These are phyloP conservation scores for Calliphora vomitoria DNA, from an alignment of 2,888 invertebrate species.

Conservation along the genomic window DNA sequence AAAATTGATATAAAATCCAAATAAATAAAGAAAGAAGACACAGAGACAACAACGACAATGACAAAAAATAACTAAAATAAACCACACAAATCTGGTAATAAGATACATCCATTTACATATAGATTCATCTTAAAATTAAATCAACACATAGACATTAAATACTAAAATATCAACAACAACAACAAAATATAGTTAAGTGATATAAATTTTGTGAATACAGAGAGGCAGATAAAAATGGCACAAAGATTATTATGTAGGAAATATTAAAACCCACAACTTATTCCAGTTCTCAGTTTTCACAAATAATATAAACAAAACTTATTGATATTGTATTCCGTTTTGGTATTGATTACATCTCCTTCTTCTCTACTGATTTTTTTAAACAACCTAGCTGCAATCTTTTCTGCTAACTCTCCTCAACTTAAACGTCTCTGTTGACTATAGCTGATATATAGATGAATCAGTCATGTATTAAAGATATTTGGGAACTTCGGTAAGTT, in stretches of 20 bases:
- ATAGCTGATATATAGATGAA: no score
- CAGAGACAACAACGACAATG: background rate
- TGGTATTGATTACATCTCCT: no score
- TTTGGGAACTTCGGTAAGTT: no score
- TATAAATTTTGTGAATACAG: constrained; percentile 23
- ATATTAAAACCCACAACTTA: no score
- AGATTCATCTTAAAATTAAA: constrained; percentile 58
- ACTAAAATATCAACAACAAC: constrained; percentile 36
- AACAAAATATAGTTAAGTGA: constrained; percentile 1
- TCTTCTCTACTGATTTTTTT: no score
- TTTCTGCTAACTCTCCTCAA: no score
- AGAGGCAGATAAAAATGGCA: background rate
- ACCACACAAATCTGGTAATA: constrained; percentile 67
- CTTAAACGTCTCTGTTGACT: no score
- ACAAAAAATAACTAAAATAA: constrained; percentile 17
- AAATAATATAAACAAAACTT: no score
- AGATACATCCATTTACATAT: constrained; percentile 50
- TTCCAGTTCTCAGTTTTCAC: no score
- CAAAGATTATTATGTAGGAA: background rate
- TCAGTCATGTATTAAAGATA: no score
- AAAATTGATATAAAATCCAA: constrained; percentile 54
- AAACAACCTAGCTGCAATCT: no score
- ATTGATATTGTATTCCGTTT: no score
- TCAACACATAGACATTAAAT: constrained; percentile 45
- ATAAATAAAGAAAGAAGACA: constrained; percentile 18